Conservation (phyloP, 2,113 vertebrate genomes). For the Ibidorhyncha struthersii region DNA sequence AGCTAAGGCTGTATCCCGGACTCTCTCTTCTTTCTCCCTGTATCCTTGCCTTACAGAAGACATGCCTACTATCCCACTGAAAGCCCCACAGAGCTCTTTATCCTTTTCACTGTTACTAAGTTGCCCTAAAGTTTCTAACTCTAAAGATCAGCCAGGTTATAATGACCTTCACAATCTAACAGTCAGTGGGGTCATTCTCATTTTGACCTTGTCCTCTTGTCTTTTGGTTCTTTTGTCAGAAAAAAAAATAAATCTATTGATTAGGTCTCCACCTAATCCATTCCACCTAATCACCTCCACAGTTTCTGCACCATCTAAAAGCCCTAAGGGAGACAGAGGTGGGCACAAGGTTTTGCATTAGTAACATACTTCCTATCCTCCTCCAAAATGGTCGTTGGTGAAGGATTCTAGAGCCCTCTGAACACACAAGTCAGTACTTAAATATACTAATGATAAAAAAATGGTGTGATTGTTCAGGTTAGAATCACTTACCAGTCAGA, state of each 20-base stretch:
- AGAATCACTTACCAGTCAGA: conserved; percentile 17
- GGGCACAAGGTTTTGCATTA: neutral
- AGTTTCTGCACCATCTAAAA: neutral
- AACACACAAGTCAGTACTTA: neutral
- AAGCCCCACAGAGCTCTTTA: neutral
- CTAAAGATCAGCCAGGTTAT: neutral
- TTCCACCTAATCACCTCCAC: no score
- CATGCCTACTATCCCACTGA: neutral
- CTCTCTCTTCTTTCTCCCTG: neutral
- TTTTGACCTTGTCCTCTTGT: neutral
- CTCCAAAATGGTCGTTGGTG: neutral
- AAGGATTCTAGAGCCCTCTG: neutral
- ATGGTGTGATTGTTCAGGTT: neutral
- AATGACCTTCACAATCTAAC: neutral
- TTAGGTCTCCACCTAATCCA: neutral
- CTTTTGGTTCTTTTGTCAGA: neutral
- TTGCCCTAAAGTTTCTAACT: neutral
- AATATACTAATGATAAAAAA: neutral
- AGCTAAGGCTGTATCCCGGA: neutral
- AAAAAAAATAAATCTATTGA: neutral
- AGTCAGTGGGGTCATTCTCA: neutral
- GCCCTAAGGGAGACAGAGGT: neutral
- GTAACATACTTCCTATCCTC: neutral
- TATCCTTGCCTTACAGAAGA: neutral
- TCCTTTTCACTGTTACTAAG: neutral